Base-by-base conservation (phyloP, 1,140 invertebrate species). In the Hypothenemus hampei region DNA sequence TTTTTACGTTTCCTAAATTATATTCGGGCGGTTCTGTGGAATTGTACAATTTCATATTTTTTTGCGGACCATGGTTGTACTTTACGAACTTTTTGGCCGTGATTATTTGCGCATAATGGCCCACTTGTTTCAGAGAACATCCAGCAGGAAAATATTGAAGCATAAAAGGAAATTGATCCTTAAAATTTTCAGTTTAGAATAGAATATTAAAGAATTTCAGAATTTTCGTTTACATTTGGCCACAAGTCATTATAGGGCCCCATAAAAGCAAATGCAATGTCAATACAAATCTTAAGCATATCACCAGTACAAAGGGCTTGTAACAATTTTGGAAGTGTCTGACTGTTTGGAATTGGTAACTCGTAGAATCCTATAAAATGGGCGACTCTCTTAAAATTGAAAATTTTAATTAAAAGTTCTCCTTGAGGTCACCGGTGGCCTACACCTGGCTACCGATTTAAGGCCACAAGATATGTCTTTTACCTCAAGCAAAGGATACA, bases 131-230 rank as follows among this genome's bases (percentile, higher is more conserved):
- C 3, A 16, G 11, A 3, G 52, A n/a, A 1, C 37, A 31, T 10
- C 13, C 23, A 13, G 50, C 19, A 10, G 40, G 39, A 10, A 11
- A 6, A 13, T 35, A 81, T 79, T 0, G 88, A 85, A 1, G 87
- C 81, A 11, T 89, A 89, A 4, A 87, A 83, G 0, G 92, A 91
- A 13, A 78, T 75, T 63, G 93, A 88, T 0, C 81, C 78, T 24
- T 86, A 73, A 48, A 49, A 33, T 22, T 2, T 16, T 37, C 2
- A 3, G 3, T 37, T 37, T 13, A 3, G 7, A 6, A 11, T 37
- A n/a, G n/a, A n/a, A n/a, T n/a, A n/a, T n/a, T n/a, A n/a, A n/a
- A n/a, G n/a, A n/a, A n/a, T n/a, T n/a, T n/a, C n/a, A n/a, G n/a
- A n/a, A 37, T 3, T 16, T 37, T 16, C 3, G 18, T 8, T 37